Base-by-base conservation (phyloP, 2,113 vertebrate species). In the Pandion haliaetus region DNA sequence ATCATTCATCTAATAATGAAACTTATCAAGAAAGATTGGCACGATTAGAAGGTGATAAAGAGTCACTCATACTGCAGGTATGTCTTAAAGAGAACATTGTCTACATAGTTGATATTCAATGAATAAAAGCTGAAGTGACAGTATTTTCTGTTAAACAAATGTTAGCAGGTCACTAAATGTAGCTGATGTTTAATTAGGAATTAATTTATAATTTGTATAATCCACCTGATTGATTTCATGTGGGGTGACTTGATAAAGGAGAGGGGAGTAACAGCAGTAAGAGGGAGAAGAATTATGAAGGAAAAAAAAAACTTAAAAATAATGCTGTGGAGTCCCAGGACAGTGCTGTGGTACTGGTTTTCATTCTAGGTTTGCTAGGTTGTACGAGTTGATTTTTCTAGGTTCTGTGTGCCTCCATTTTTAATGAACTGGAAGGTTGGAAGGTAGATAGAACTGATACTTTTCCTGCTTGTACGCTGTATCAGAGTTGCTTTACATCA, bases 31-130 rank as follows among this genome's bases (percentile, higher is more conserved):
- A 99, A 84, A 98, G 99, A 52, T 76, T 99, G 98, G 98, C 99
- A 76, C 99, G 99, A 94, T 98, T 99, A 98, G 99, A 99, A 97
- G 99, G 99, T 65, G 99, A 99, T 98, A 99, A 99, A 97, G 99
- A 99, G 92, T 99, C 99, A 0, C 98, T 99, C 72, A 99, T 99
- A 96, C 97, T 99, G 84, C 99, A 99, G 99, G 99, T 99, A 97
- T 61, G 98, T 84, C 31, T 42, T 69, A 26, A 85, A 80, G 36
- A 69, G 15, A 82, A 40, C 7, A 5, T 28, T 73, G 26, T 40
- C 49, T 57, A 8, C 3, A 1, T 4, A 14, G 42, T 23, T 66
- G n/a, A 15, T 49, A 61, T 14, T 79, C 12, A 32, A 26, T 32
- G 29, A 82, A 57, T 23, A 80, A 47, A 88, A 57, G 11, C 17